These are phyloP conservation scores for Noctua janthina DNA, from an alignment of 2,888 invertebrate species.

Conservation along the genomic window DNA sequence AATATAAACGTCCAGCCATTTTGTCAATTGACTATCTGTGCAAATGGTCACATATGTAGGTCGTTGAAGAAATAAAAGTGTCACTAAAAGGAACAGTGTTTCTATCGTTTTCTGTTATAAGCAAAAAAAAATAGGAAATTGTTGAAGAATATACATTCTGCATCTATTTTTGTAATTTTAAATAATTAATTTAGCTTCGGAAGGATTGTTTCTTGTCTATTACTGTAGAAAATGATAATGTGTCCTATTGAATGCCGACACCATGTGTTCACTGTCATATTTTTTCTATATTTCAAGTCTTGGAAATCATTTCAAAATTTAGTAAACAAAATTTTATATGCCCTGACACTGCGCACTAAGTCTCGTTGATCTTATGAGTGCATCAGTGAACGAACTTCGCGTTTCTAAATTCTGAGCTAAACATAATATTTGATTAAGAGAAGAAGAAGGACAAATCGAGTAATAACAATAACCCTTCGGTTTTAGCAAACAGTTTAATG, in stretches of 20 bases:
- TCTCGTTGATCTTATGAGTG: too few relatives aligned
- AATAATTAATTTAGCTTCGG: too few relatives aligned
- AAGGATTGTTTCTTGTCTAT: neutral
- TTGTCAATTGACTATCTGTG: slow-evolving; percentile 48
- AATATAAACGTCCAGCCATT: slow-evolving; percentile 39
- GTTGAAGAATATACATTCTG: too few relatives aligned
- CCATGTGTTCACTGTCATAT: too few relatives aligned
- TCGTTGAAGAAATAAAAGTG: slow-evolving; percentile 10
- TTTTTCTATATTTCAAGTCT: too few relatives aligned
- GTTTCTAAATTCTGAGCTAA: neutral
- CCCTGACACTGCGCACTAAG: too few relatives aligned
- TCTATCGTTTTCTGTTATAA: neutral
- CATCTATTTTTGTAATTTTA: too few relatives aligned
- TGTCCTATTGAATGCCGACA: too few relatives aligned
- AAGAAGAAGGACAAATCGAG: neutral
- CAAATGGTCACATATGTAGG: slow-evolving; percentile 17
- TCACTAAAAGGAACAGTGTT: neutral
- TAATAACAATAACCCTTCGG: neutral
- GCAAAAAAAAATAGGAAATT: too few relatives aligned
- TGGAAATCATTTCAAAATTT: neutral
- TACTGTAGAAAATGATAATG: neutral
- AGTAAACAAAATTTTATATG: neutral
- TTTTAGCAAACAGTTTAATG: neutral
- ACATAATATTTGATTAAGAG: neutral
- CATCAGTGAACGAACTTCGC: neutral